Percentiles rank a stretch among this genome's conserved stretches.
These are phyloP conservation scores for Oasisia sp. DNA, from an alignment of 2,888 invertebrate genomes.

Conservation along the genomic window DNA sequence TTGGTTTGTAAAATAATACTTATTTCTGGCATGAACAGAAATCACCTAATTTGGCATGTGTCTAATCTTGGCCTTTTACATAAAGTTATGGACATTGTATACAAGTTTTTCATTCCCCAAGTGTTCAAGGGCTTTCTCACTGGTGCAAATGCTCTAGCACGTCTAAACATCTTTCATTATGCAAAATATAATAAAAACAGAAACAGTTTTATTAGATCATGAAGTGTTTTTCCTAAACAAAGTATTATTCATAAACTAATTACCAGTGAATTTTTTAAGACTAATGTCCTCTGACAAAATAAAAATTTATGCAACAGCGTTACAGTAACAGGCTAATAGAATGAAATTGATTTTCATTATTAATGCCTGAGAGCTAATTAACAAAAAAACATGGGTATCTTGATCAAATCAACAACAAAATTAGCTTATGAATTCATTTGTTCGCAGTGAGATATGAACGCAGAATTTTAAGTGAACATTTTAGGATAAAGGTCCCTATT, in stretches of 20 bases:
- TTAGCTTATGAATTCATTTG: not conserved
- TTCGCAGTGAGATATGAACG: not conserved
- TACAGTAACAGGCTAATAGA: not conserved
- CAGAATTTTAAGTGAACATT: not conserved
- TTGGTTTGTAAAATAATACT: too few relatives aligned
- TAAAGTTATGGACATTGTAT: too few relatives aligned
- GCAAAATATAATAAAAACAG: not conserved
- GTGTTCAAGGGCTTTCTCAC: too few relatives aligned
- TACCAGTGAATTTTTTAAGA: not conserved
- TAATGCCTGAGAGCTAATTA: not conserved
- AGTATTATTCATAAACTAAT: not conserved
- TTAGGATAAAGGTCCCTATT: too few relatives aligned
- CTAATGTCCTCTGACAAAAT: not conserved
- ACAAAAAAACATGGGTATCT: not conserved
- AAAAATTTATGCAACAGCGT: not conserved
- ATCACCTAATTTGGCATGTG: too few relatives aligned
- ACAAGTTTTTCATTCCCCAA: too few relatives aligned
- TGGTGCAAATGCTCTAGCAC: too few relatives aligned
- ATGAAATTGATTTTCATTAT: not conserved
- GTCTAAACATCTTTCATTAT: not conserved
- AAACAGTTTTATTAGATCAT: not conserved
- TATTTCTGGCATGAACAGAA: too few relatives aligned
- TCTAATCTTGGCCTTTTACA: too few relatives aligned
- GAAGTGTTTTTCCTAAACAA: not conserved
- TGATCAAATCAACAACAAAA: not conserved